Conservation (phyloP, 2,797 vertebrate species). For the Mycteria americana region DNA sequence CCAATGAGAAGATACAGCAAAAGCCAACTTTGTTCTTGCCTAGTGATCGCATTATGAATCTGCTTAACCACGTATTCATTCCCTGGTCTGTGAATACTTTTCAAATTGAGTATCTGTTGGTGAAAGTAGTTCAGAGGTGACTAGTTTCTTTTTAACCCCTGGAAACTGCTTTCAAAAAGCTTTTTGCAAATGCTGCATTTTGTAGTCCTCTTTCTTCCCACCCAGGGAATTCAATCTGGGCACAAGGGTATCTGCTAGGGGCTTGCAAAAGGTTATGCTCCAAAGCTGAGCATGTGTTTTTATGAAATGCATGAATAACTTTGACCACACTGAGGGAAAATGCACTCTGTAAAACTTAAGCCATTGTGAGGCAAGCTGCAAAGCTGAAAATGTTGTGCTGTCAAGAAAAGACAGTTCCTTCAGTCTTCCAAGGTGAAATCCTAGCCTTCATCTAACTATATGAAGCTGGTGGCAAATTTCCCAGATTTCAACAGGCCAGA, state of each 20-base stretch:
- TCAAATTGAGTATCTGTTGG: not conserved
- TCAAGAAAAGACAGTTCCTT: slow-evolving; percentile 14
- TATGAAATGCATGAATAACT: not conserved
- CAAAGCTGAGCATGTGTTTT: slow-evolving; percentile 9
- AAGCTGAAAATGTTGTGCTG: slow-evolving; percentile 9
- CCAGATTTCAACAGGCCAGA: slow-evolving; percentile 3
- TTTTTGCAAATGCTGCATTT: slow-evolving; percentile 19
- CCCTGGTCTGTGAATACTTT: not conserved
- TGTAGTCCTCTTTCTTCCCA: not conserved
- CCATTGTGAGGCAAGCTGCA: not conserved
- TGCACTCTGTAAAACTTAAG: not conserved
- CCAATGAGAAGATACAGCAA: not conserved
- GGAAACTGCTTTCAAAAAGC: not conserved
- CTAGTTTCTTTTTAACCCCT: slow-evolving; percentile 26
- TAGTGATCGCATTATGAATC: not conserved
- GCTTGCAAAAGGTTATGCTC: not conserved
- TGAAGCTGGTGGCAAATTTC: slow-evolving; percentile 39
- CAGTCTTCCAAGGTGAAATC: slow-evolving; percentile 41
- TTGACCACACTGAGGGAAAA: not conserved
- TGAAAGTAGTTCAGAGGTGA: slow-evolving; percentile 13
- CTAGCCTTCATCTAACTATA: not conserved
- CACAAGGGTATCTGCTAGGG: not conserved
- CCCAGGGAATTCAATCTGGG: not conserved
- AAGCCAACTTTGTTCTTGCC: slow-evolving; percentile 1
- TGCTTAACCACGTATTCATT: not conserved